Evolutionary conservation across 2,113 vertebrate species (phyloP).

Genomic region (Neogale vison): DNA sequence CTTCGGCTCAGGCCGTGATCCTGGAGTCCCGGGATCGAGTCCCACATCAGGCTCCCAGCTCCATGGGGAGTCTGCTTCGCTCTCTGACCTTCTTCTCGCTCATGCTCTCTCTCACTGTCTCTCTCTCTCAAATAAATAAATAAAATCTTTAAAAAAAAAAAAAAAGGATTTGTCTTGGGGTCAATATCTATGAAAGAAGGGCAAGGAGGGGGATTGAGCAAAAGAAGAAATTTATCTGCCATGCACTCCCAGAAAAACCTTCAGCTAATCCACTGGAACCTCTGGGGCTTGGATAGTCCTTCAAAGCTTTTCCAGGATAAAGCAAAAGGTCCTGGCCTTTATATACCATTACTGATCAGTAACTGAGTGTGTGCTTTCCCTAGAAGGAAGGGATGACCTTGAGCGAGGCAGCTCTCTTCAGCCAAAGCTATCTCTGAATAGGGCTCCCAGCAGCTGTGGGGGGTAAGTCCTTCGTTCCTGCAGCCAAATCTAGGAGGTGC

Average conservation of each 20-base stretch:
- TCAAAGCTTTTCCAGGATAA: not conserved
- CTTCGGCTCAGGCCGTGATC: too few species aligned
- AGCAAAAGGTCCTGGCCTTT: not conserved
- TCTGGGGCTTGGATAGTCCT: not conserved
- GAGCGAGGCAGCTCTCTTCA: not conserved
- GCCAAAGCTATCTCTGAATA: not conserved
- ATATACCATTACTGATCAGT: not conserved
- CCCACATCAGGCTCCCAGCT: too few species aligned
- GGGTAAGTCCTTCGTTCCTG: not conserved
- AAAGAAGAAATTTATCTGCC: not conserved
- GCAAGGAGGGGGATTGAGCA: not conserved
- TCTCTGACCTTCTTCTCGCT: too few species aligned
- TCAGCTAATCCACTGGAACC: not conserved
- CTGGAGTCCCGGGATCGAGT: too few species aligned
- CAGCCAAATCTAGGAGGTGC: not conserved
- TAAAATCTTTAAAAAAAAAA: too few species aligned
- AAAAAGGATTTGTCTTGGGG: not conserved
- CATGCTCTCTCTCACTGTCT: too few species aligned
- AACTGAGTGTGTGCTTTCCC: not conserved
- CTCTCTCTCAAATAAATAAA: too few species aligned
- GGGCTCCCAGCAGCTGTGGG: not conserved
- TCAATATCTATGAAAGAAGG: not conserved
- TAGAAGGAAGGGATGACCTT: not conserved
- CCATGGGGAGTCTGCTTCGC: too few species aligned
- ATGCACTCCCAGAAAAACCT: not conserved